Percentiles rank a stretch among this genome's conserved stretches.
Conservation (phyloP, 2,113 vertebrate species). For the Dicerorhinus sumatrensis region DNA sequence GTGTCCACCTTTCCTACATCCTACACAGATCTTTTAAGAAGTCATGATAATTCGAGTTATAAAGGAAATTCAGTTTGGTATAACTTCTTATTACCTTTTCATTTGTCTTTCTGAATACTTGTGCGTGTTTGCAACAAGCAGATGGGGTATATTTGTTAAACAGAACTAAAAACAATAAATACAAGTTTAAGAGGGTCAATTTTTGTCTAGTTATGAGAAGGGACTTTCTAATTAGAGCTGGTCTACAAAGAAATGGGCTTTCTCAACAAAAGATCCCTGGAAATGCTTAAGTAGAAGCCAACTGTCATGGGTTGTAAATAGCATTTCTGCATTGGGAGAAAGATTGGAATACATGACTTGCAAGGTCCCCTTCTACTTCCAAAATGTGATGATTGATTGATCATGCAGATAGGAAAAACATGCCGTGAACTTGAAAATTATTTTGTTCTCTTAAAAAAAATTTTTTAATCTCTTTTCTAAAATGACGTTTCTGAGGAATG, state of each 20-base stretch:
- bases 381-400: background rate
- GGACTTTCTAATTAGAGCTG: slow-evolving; percentile 14
- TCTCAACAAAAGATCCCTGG: background rate
- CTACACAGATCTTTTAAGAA: background rate
- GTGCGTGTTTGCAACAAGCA: slow-evolving; percentile 5
- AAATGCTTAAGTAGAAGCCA: slow-evolving; percentile 25
- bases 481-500: background rate
- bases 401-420: background rate
- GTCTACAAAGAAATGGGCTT: slow-evolving; percentile 22
- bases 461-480: slow-evolving; percentile 19
- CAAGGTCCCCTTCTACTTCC: background rate
- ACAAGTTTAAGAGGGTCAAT: background rate
- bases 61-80: background rate
- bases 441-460: background rate
- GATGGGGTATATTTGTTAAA: background rate
- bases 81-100: background rate
- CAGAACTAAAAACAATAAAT: slow-evolving; percentile 52
- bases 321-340: background rate
- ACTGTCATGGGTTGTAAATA: background rate
- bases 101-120: slow-evolving; percentile 50
- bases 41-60: background rate
- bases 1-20: background rate
- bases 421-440: background rate
- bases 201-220: slow-evolving; percentile 12
- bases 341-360: background rate